Evolutionary conservation across 2,113 vertebrate species (phyloP).

Genomic region (Rhizomys pruinosus): DNA sequence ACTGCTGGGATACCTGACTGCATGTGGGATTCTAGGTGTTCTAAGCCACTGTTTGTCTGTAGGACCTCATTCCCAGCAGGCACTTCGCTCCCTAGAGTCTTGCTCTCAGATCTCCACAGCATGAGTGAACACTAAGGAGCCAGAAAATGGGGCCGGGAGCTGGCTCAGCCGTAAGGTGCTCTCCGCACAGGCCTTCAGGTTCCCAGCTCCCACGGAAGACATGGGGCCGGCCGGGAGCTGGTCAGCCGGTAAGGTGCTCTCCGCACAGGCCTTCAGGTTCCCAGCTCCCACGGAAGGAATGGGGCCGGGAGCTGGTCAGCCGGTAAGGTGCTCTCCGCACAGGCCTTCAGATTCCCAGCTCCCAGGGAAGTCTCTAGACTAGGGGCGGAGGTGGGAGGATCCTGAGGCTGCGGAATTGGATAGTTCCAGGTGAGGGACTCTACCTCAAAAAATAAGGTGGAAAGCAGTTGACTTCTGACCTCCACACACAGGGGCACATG

Average conservation of each 20-base stretch:
- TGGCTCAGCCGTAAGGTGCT: too few species aligned
- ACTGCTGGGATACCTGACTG: fast-evolving
- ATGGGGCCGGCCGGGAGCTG: too few species aligned
- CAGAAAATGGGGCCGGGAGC: not conserved
- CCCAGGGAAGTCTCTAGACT: not conserved
- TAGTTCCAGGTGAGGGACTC: not conserved
- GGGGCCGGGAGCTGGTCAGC: too few species aligned
- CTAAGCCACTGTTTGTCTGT: not conserved
- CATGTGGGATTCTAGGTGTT: not conserved
- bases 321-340: not conserved
- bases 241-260: too few species aligned
- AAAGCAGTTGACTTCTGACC: not conserved
- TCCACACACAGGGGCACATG: not conserved
- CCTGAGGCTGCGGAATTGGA: not conserved
- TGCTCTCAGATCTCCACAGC: conserved; percentile 1
- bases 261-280: too few species aligned
- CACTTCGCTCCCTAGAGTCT: not conserved
- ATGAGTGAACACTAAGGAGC: not conserved
- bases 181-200: too few species aligned
- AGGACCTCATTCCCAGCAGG: conserved; percentile 5
- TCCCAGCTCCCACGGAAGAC: too few species aligned
- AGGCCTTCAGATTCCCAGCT: not conserved
- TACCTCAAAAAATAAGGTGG: not conserved
- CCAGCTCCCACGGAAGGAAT: too few species aligned
- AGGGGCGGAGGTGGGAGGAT: too few species aligned